Percentiles rank a stretch among this genome's conserved stretches.
These are phyloP conservation scores for Osmoderma eremita DNA, from an alignment of 2,888 invertebrate species.

Conservation along the genomic window DNA sequence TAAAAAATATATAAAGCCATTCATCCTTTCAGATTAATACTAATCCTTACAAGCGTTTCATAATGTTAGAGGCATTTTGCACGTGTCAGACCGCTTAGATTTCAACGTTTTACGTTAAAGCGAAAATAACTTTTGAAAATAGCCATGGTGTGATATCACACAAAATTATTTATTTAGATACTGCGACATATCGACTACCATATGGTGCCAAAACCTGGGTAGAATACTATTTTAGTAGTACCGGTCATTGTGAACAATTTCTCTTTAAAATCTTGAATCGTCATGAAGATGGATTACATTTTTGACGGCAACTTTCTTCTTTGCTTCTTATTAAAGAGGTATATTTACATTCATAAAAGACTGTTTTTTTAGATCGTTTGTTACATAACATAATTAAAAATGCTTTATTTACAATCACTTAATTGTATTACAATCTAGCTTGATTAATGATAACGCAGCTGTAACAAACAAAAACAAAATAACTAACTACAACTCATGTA, in stretches of 20 bases:
- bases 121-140: constrained; percentile 21
- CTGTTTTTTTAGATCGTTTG: neutral
- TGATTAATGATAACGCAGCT: too few species aligned
- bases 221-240: constrained; percentile 21
- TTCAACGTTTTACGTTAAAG: constrained; percentile 1
- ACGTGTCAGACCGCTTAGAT: neutral
- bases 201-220: constrained; percentile 21
- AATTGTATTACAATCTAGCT: too few species aligned
- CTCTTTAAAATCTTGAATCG: neutral
- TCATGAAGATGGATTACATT: too few species aligned
- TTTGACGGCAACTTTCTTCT: too few species aligned
- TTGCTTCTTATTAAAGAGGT: too few species aligned
- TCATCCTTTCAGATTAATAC: neutral
- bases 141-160: constrained; percentile 19
- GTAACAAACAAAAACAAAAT: too few species aligned
- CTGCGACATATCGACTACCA: constrained; percentile 8
- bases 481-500: too few species aligned
- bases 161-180: constrained; percentile 21
- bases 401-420: too few species aligned
- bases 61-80: constrained; percentile 5
- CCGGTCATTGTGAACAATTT: constrained; percentile 6
- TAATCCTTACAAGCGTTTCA: neutral
- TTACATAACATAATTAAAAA: neutral
- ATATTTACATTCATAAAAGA: too few species aligned
- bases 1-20: neutral